Percentiles rank a stretch among this genome's conserved stretches.
These are phyloP conservation scores for Ditula angustiorana DNA, from an alignment of 2,888 invertebrate genomes.

Conservation along the genomic window DNA sequence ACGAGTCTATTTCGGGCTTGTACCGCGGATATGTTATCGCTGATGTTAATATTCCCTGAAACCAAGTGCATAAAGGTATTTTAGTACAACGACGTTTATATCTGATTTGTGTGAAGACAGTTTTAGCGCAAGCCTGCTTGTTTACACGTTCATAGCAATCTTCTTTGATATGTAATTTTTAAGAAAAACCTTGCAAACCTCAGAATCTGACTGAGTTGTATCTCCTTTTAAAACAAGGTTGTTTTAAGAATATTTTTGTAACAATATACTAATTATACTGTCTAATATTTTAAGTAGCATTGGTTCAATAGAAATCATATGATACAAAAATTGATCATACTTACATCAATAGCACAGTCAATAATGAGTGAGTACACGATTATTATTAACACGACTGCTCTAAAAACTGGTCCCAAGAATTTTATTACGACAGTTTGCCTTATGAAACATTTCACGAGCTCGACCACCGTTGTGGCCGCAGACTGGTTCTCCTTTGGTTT, in stretches of 20 bases:
- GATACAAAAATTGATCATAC: constrained; percentile 51
- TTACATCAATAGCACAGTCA: constrained; percentile 78
- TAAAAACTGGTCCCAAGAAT: constrained; percentile 69
- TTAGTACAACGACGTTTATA: background rate
- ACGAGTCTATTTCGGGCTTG: constrained; percentile 63
- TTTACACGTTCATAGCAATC: background rate
- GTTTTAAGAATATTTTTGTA: too few relatives aligned
- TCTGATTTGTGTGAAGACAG: background rate
- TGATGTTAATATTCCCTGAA: constrained; percentile 76
- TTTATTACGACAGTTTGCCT: constrained; percentile 73
- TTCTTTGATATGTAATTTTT: background rate
- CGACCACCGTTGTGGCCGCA: constrained; percentile 58
- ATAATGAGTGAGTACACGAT: constrained; percentile 74
- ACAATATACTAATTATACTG: too few relatives aligned
- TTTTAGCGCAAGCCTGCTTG: background rate
- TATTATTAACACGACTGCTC: constrained; percentile 62
- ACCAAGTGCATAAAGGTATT: constrained; percentile 43
- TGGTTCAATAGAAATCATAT: too few relatives aligned
- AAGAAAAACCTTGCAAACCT: too few relatives aligned
- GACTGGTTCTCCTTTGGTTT: constrained; percentile 55
- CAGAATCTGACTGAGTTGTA: too few relatives aligned
- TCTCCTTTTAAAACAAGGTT: too few relatives aligned
- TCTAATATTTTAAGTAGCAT: too few relatives aligned
- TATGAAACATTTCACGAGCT: constrained; percentile 73
- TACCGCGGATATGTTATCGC: constrained; percentile 73